Percentiles rank a stretch among this genome's conserved stretches.
Conservation (phyloP, 2,888 invertebrate genomes). For the Drosophila stalkeri region DNA sequence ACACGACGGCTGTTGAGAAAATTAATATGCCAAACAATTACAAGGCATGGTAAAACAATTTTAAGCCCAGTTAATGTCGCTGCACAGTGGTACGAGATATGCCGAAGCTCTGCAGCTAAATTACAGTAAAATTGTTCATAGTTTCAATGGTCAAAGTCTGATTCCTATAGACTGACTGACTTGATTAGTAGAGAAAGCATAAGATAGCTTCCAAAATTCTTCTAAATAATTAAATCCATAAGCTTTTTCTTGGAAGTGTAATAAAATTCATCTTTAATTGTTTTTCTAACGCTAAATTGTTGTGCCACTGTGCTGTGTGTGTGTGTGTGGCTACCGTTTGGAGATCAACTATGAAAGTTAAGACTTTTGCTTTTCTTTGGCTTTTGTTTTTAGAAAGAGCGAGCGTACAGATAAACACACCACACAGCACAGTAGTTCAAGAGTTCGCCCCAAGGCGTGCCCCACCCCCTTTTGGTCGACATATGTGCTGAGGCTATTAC, state of each 20-base stretch:
- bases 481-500: constrained; percentile 37
- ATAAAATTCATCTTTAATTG: not conserved
- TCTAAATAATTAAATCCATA: not conserved
- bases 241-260: not conserved
- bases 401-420: constrained; percentile 58
- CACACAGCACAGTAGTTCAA: constrained; percentile 58
- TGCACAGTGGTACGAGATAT: constrained; percentile 53
- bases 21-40: constrained; percentile 77
- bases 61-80: constrained; percentile 74
- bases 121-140: not conserved
- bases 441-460: constrained; percentile 55
- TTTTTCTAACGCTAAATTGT: not conserved
- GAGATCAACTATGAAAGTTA: constrained; percentile 60
- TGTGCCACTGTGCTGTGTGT: constrained; percentile 50
- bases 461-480: constrained; percentile 14
- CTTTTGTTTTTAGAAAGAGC: constrained; percentile 71
- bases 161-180: too few species aligned
- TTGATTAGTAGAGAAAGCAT: not conserved
- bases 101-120: not conserved
- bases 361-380: constrained; percentile 65
- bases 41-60: constrained; percentile 73
- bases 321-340: constrained; percentile 53
- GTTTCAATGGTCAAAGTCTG: not conserved
- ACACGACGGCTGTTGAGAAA: constrained; percentile 64
- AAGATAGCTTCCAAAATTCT: not conserved